These are phyloP conservation scores for Drosophila colorata DNA, from an alignment of 2,888 invertebrate genomes.

Conservation along the genomic window DNA sequence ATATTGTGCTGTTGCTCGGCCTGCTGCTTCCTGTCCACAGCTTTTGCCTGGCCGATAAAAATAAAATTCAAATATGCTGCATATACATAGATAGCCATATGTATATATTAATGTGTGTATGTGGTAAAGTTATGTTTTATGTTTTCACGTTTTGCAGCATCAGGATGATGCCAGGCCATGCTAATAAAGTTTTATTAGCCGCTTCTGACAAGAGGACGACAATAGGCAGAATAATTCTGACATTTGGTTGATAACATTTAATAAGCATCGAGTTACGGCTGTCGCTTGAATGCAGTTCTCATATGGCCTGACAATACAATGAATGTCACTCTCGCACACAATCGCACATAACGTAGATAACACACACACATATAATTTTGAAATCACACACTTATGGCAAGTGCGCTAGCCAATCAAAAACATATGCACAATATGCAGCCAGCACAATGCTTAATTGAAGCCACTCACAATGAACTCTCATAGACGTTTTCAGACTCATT, in stretches of 20 bases:
- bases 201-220: constrained; percentile 38
- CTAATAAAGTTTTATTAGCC: constrained; percentile 45
- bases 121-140: constrained; percentile 11
- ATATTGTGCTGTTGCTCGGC: not conserved
- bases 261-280: constrained; percentile 59
- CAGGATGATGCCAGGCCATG: constrained; percentile 24
- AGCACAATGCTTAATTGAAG: constrained; percentile 35
- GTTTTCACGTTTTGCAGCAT: constrained; percentile 18
- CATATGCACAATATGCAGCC: constrained; percentile 5
- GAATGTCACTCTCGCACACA: constrained; percentile 30
- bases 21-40: constrained; percentile 5
- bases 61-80: constrained; percentile 24
- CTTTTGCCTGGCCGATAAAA: constrained; percentile 20
- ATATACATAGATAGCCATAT: not conserved
- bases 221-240: constrained; percentile 56
- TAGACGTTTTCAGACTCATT: not conserved
- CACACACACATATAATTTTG: constrained; percentile 3
- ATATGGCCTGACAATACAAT: constrained; percentile 39
- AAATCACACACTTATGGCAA: constrained; percentile 12
- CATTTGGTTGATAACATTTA: constrained; percentile 71
- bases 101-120: not conserved
- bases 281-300: constrained; percentile 23
- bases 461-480: constrained; percentile 9
- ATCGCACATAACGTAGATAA: not conserved
- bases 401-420: constrained; percentile 28